Evolutionary conservation across 2,797 vertebrate species (phyloP), one percentile per base, ranked within the genome.

Genomic region (Aselliscus stoliczkanus): DNA sequence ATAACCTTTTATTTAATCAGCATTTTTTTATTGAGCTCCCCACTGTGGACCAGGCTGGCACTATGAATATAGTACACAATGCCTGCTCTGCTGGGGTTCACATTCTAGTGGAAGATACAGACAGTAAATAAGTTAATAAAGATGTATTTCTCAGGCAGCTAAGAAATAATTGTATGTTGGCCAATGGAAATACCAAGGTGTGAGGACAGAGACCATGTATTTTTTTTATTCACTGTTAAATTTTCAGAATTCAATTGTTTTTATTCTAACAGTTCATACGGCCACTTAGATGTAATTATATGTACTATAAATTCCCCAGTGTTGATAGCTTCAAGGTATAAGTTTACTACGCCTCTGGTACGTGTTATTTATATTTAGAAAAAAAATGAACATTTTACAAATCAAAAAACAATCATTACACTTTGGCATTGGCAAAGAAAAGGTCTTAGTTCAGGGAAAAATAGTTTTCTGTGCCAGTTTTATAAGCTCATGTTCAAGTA

Each of bases 381-480:
- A 92, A 92, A 85, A 92, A 86, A 72, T 80, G 6, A 83, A 72
- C 20, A 84, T 86, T 96, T 97, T 94, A 85, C n/a, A 86, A 39
- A 82, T 93, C 50, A 75, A 65, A 72, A 88, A 95, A 65, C 9
- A 72, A 25, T 62, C 89, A 34, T 60, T 93, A 52, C 80, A 58
- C 42, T 69, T 95, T 62, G 29, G 11, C 62, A 67, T 75, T 89
- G 58, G 12, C 60, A 62, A 79, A 54, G 54, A 80, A 76, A 77
- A 85, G 21, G 8, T 42, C 47, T 87, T 91, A 52, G 39, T 72
- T 95, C 42, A 91, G n/a, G 72, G 81, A 50, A 94, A 92, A 64
- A 50, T 58, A 47, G 5, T 82, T 93, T 73, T 77, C 44, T 90
- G 4, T 67, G 42, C 23, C 67, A 72, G 21, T 81, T 90, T 94